Base-by-base conservation (phyloP, 2,888 invertebrate species). In the Automeris io region DNA sequence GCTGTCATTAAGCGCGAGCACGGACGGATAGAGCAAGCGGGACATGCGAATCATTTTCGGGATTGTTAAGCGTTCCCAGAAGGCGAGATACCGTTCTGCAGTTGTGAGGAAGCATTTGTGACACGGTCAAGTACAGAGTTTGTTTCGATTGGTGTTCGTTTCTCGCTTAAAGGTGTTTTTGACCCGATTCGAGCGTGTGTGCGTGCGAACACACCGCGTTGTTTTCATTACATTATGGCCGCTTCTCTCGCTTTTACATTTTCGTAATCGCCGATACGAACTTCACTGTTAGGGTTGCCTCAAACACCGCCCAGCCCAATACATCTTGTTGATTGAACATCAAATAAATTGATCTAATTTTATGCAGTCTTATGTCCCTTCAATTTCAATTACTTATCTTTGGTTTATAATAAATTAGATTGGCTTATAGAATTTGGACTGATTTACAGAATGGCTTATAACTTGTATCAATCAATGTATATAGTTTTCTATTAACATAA, bases 151-250 rank as follows among this genome's bases (percentile, higher is more conserved):
- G 72, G 69, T 69, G 73, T 73, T 77, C 76, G 70, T 66, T 74
- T 78, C 74, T 76, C 70, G 75, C 75, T 72, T 77, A 77, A 81
- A 82, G 76, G 80, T 83, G 85, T 82, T 83, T 82, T 81, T 79
- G 82, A 82, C 83, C 83, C 81, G 82, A 76, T 81, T 77, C 69
- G 64, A 49, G 49, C 50, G 50, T 72, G 75, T 69, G 74, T 63
- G 73, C 69, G 66, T 58, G 68, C 58, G 65, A 64, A 61, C 66
- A 63, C 60, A 64, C 60, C 62, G 67, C 68, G 71, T 73, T 78
- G 80, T 81, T 80, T 80, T 76, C 80, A 77, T 80, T 83, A 73
- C 75, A 78, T 78, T 77, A 81, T 66, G 69, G 73, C 75, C 70
- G 75, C 79, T 70, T 78, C 79, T 79, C 79, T 80, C 69, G 76